Evolutionary conservation across 2,113 vertebrate genomes (phyloP), one percentile per base, ranked within the genome.

Genomic region (Nycticebus coucang): DNA sequence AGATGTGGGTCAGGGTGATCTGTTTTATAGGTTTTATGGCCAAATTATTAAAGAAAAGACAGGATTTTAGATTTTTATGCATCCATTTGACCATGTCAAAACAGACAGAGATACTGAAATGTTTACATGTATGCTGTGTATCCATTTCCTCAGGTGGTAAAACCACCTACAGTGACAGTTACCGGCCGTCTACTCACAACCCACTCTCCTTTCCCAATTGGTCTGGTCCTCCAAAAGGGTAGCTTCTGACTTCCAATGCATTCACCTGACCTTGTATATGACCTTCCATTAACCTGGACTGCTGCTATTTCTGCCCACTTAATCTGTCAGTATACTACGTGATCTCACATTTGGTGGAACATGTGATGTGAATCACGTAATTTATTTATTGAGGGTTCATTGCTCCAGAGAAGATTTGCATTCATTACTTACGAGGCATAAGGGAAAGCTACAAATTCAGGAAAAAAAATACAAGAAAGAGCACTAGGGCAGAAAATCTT

Each of bases 41-140:
- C 78, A 35, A 77, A 45, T 50, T 50, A 50, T 30, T 28, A 4
- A 64, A 79, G 50, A 80, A 37, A 28, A 18, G 5, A 45, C 14
- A 35, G 21, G 17, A 87, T 69, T 94, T 96, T 90, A 11, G 26
- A 45, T 81, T 90, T 57, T 55, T 21, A 13, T 66, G 15, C 15
- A 74, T 74, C 30, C 4, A 41, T 89, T 95, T 57, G 55, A 37
- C 33, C 41, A 57, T 57, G 5, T 68, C 22, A 74, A 68, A 72
- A 81, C 9, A 72, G 13, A 55, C 24, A 80, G 71, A 50, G 10
- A 50, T 45, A 4, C 78, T 77, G 35, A 81, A 82, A 80, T 85
- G 10, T 71, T 82, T 19, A 17, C 30, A 28, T 72, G 7, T 1
- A 0, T 37, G 0, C 5, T 55, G 1, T 33, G 3, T 33, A 45